Percentiles rank a stretch among this genome's conserved stretches.
Conservation (phyloP, 2,888 invertebrate genomes). For the Sussaba pulchella region DNA sequence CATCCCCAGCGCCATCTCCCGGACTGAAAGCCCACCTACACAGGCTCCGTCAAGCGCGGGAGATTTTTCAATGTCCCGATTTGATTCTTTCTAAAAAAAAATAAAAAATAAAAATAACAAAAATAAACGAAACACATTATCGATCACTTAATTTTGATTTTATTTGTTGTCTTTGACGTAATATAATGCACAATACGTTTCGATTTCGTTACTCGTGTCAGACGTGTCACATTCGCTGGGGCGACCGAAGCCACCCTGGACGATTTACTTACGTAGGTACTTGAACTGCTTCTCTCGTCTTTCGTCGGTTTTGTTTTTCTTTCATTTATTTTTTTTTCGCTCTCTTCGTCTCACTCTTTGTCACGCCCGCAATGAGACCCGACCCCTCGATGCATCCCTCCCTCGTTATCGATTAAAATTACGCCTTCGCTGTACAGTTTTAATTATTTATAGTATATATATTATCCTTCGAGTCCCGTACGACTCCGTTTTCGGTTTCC, state of each 20-base stretch:
- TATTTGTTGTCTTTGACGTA: slow-evolving; percentile 76
- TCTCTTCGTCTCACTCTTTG: slow-evolving; percentile 37
- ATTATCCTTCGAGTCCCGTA: slow-evolving; percentile 47
- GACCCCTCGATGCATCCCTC: slow-evolving; percentile 22
- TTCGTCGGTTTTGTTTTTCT: slow-evolving; percentile 6
- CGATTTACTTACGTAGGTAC: slow-evolving; percentile 66
- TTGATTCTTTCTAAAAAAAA: too few relatives aligned
- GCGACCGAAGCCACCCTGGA: slow-evolving; percentile 51
- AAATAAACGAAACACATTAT: slow-evolving; percentile 6
- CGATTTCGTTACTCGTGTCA: slow-evolving; percentile 68
- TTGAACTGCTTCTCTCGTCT: slow-evolving; percentile 54
- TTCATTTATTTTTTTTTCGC: slow-evolving; percentile 34
- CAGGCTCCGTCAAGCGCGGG: too few relatives aligned
- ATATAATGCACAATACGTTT: slow-evolving; percentile 76
- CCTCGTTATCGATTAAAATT: slow-evolving; percentile 62
- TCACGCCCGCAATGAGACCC: slow-evolving; percentile 25
- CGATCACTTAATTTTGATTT: slow-evolving; percentile 78
- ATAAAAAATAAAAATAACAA: too few relatives aligned
- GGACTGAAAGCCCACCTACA: too few relatives aligned
- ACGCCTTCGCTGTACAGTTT: slow-evolving; percentile 63
- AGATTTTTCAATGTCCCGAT: too few relatives aligned
- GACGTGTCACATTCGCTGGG: slow-evolving; percentile 58
- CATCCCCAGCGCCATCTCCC: too few relatives aligned
- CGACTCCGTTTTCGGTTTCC: slow-evolving; percentile 55
- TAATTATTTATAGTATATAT: slow-evolving; percentile 49